Evolutionary conservation across 2,888 invertebrate genomes (phyloP), one percentile per base, ranked within the genome.

Genomic region (Drosophila kanekoi): DNA sequence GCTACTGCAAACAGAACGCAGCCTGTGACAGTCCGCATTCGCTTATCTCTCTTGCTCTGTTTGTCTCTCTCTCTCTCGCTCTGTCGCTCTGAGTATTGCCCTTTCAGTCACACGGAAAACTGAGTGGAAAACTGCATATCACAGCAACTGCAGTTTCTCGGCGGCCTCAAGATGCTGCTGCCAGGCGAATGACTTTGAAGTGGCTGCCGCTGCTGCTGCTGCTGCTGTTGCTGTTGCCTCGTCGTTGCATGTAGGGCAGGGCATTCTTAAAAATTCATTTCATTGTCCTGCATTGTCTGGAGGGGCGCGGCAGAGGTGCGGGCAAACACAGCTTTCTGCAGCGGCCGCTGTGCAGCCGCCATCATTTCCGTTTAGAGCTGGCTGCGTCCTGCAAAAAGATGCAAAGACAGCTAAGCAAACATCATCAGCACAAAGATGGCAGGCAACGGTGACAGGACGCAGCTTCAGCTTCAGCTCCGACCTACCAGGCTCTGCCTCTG

Each of bases 371-470:
- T 89, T 87, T 83, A 85, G 84, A 87, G 87, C 84, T 79, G 80
- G 38, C 80, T 72, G 74, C 64, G 84, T 80, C 79, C 87, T 79
- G 73, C 76, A 81, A 88, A 86, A 87, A 81, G 84, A 87, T 84
- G 89, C 89, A 87, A 87, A 89, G 86, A 87, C 86, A 87, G 86
- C 86, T 87, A 87, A 87, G 89, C 89, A 87, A 87, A 87, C 86
- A 87, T 88, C 85, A 88, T 88, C 88, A 88, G 79, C 85, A 88
- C 87, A 83, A 83, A 83, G 83, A 85, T 88, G 84, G 85, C 84
- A 78, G 82, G 52, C 67, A 35, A 43, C 54, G 53, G 49, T 43
- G 33, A 49, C 43, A 69, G 63, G 56, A 69, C 69, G 69, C 70
- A 49, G 60, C 41, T 41, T 18, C 59, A 57, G 70, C 61, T 45